phyloP scores from a whole-genome alignment of 1,140 invertebrate species.

The Magallana ariakensis region DNA sequence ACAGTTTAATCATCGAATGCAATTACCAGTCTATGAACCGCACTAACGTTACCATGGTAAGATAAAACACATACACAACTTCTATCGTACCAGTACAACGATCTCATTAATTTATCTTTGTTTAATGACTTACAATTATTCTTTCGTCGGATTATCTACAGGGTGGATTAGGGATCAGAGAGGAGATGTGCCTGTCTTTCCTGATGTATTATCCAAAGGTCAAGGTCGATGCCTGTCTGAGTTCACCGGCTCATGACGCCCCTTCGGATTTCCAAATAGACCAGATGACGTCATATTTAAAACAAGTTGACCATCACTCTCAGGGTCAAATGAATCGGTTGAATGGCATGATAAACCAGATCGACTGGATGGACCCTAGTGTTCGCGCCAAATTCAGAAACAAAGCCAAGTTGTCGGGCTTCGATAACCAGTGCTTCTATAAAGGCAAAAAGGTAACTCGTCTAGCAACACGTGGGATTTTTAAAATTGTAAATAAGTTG shows the following conservation, averaged over 20 bases:
- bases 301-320: background rate
- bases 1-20: constrained; percentile 55
- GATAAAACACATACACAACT: too few species aligned
- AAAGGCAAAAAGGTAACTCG: constrained; percentile 17
- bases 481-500: too few species aligned
- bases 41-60: constrained; percentile 44
- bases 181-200: constrained; percentile 49
- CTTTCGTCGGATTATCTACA: background rate
- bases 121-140: too few species aligned
- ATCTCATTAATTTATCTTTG: too few species aligned
- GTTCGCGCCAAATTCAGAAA: constrained; percentile 3
- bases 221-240: background rate
- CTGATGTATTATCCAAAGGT: constrained; percentile 25
- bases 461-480: too few species aligned
- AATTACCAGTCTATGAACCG: constrained; percentile 41
- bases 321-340: background rate
- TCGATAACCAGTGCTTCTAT: constrained; percentile 2
- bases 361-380: background rate
- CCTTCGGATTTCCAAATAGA: constrained; percentile 10
- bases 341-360: background rate
- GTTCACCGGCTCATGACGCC: background rate
- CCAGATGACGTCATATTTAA: background rate
- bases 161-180: constrained; percentile 31
- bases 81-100: too few species aligned
- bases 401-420: background rate